Evolutionary conservation across 2,113 vertebrate species (phyloP), one percentile per base, ranked within the genome.

Genomic region (Poicephalus gulielmi): DNA sequence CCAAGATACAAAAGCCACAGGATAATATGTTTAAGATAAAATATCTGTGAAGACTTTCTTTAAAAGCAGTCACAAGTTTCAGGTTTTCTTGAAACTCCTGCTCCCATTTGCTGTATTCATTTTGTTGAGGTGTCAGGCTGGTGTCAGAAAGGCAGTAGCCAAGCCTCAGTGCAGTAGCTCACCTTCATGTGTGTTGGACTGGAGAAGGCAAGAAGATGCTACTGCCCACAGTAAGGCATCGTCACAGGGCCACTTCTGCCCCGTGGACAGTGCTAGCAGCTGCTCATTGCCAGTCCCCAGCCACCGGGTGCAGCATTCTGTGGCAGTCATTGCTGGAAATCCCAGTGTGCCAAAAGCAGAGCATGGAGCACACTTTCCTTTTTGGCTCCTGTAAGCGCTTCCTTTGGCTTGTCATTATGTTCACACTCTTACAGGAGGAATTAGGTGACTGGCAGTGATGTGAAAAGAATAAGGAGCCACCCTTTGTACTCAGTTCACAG

Each of bases 231-330:
- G 64, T 43, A 41, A 33, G 35, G 30, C 63, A 74, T 68, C 4
- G 0, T 27, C 47, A 6, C 53, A 24, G 8, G 28, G 60, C 41
- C 31, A 33, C 6, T 1, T 60, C 55, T 86, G 31, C 53, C 60
- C 55, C 62, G 37, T 0, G 1, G 55, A 27, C 24, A 1, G 2
- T 60, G 44, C 0, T 1, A 73, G 50, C 47, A 88, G 35, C 59
- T 79, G 52, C 47, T 91, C 35, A 63, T 53, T 6, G 2, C 46
- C 1, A 5, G 14, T 71, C 7, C 22, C 66, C 77, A 92, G 82
- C 11, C 5, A 1, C 47, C 0, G 1, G 41, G 37, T 77, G 31
- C 0, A 3, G 37, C 13, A n/a, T 49, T 41, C 46, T 59, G n/a
- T 59, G 47, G n/a, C 46, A 28, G 60, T 22, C 37, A 13, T 5